These are phyloP conservation scores for Rhynchomys soricoides DNA, from an alignment of 2,113 vertebrate genomes.

Conservation along the genomic window DNA sequence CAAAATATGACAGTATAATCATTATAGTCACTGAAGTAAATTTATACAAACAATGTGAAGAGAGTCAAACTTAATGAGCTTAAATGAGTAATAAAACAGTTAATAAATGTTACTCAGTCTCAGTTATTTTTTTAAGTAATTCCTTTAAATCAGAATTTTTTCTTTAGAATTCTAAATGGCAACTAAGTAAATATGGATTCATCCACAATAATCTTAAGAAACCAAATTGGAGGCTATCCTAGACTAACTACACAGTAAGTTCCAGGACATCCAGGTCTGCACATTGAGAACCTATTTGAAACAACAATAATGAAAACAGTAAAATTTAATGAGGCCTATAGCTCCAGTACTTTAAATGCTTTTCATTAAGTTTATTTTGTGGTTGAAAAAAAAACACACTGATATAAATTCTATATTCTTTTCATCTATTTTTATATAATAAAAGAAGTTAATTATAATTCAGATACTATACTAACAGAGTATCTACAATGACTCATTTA, in stretches of 20 bases:
- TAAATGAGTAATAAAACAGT: not conserved
- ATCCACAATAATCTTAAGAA: slow-evolving; percentile 8
- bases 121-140: not conserved
- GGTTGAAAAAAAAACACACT: not conserved
- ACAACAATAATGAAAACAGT: not conserved
- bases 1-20: not conserved
- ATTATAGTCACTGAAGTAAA: not conserved
- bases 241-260: not conserved
- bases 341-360: not conserved
- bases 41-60: not conserved
- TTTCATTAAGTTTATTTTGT: not conserved
- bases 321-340: not conserved
- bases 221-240: not conserved
- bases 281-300: not conserved
- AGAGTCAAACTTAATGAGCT: not conserved
- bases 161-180: not conserved
- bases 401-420: slow-evolving; percentile 9
- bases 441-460: slow-evolving; percentile 45
- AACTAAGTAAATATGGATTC: not conserved
- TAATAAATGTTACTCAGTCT: not conserved
- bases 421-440: slow-evolving; percentile 22
- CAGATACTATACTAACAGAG: slow-evolving; percentile 12
- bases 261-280: no score
- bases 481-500: slow-evolving; percentile 48
- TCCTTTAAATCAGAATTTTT: not conserved